Conservation (phyloP, 2,113 vertebrate species). For the Xiphophorus couchianus region DNA sequence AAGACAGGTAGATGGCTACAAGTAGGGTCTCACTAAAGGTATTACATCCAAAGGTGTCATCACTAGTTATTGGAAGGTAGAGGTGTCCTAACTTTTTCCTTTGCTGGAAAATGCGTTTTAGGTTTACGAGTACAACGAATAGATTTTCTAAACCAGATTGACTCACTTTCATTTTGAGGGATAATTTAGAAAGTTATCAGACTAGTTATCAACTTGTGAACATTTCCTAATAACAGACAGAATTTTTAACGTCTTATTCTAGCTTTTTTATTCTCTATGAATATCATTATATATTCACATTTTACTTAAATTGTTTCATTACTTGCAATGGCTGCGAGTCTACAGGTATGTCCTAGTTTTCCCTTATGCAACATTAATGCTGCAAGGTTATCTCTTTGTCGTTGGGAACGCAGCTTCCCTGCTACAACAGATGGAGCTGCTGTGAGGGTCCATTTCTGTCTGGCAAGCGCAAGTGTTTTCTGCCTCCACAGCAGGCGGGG, state of each 20-base stretch:
- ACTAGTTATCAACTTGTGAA: not conserved
- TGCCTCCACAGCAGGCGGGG: conserved; percentile 31
- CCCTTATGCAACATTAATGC: not conserved
- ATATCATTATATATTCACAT: not conserved
- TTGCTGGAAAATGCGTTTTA: too few species aligned
- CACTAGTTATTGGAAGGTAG: too few species aligned
- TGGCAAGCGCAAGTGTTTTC: conserved; percentile 43
- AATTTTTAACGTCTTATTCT: not conserved
- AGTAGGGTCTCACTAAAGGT: too few species aligned
- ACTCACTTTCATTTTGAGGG: not conserved
- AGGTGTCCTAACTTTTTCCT: too few species aligned
- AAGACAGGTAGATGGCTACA: too few species aligned
- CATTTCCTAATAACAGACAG: not conserved
- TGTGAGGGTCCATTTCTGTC: conserved; percentile 29
- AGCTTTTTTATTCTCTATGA: not conserved
- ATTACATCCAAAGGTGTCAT: too few species aligned
- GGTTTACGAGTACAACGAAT: too few species aligned
- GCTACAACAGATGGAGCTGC: conserved; percentile 40
- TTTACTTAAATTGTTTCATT: not conserved
- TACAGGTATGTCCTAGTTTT: not conserved
- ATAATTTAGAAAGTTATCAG: not conserved
- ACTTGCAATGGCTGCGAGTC: not conserved
- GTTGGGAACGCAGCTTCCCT: conserved; percentile 23
- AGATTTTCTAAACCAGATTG: not conserved
- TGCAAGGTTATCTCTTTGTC: not conserved